These are phyloP conservation scores for Enteromius unitaeniatus DNA, from an alignment of 2,797 vertebrate species.

Conservation along the genomic window DNA sequence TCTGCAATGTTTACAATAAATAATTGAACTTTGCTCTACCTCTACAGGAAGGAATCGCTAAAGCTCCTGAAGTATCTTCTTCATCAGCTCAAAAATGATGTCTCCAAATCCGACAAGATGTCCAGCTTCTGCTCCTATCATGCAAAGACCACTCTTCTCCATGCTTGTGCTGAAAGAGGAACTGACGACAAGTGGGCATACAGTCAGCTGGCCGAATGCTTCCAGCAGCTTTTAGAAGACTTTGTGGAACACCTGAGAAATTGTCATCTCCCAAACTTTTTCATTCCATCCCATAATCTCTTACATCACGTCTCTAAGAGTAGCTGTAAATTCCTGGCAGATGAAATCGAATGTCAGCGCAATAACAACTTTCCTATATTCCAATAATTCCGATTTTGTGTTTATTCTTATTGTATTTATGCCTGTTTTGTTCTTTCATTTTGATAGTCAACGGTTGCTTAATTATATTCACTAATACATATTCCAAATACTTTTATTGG, in stretches of 20 bases:
- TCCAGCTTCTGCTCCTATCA: slow-evolving; percentile 76
- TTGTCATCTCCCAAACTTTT: slow-evolving; percentile 69
- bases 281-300: slow-evolving; percentile 76
- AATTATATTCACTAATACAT: slow-evolving; percentile 8
- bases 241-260: slow-evolving; percentile 61
- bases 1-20: too few relatives aligned
- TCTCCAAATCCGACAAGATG: slow-evolving; percentile 55
- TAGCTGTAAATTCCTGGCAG: slow-evolving; percentile 52
- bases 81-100: slow-evolving; percentile 60
- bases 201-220: slow-evolving; percentile 63
- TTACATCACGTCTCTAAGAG: background rate
- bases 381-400: background rate
- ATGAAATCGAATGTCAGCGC: slow-evolving; percentile 53
- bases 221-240: slow-evolving; percentile 64
- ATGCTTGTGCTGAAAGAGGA: slow-evolving; percentile 67
- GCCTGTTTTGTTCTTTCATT: background rate
- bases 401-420: background rate
- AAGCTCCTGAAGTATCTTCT: slow-evolving; percentile 78
- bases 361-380: slow-evolving; percentile 69
- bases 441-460: background rate
- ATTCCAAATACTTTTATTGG: background rate
- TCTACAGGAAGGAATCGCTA: slow-evolving; percentile 71
- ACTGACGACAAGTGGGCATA: slow-evolving; percentile 66
- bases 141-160: slow-evolving; percentile 73
- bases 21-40: background rate